Percentiles rank a stretch among this genome's conserved stretches.
Conservation (phyloP, 2,113 vertebrate species). For the Pachyramphus minor region DNA sequence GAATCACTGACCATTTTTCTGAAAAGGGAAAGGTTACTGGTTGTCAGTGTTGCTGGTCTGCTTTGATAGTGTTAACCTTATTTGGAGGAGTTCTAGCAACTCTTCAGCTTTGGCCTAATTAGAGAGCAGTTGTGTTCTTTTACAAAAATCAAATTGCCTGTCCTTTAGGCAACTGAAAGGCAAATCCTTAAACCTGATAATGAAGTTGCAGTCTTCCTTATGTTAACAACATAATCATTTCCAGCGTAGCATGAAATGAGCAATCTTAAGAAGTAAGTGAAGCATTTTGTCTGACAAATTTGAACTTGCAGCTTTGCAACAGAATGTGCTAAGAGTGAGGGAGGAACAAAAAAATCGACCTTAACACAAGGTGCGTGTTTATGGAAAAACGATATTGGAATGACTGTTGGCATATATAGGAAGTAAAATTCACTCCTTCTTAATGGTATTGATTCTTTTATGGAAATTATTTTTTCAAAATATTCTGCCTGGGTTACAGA, state of each 20-base stretch:
- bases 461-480: background rate
- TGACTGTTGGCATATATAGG: background rate
- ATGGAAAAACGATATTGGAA: background rate
- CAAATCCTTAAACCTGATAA: slow-evolving; percentile 33
- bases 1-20: background rate
- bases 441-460: background rate
- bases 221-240: slow-evolving; percentile 32
- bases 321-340: background rate
- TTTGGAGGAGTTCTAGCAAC: background rate
- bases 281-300: slow-evolving; percentile 35
- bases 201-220: slow-evolving; percentile 40
- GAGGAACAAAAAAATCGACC: background rate
- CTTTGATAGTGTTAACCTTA: background rate
- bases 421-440: background rate
- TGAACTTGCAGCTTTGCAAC: background rate
- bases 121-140: background rate
- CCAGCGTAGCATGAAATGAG: slow-evolving; percentile 45
- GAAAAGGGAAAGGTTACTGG: background rate
- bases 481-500: background rate
- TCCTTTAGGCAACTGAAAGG: slow-evolving; percentile 30
- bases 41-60: fast-evolving
- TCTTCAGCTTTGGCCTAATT: background rate
- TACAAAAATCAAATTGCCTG: background rate
- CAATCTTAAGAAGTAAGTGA: background rate
- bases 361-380: background rate